These are phyloP conservation scores for Taurulus bubalis DNA, from an alignment of 2,113 vertebrate species.

Conservation along the genomic window DNA sequence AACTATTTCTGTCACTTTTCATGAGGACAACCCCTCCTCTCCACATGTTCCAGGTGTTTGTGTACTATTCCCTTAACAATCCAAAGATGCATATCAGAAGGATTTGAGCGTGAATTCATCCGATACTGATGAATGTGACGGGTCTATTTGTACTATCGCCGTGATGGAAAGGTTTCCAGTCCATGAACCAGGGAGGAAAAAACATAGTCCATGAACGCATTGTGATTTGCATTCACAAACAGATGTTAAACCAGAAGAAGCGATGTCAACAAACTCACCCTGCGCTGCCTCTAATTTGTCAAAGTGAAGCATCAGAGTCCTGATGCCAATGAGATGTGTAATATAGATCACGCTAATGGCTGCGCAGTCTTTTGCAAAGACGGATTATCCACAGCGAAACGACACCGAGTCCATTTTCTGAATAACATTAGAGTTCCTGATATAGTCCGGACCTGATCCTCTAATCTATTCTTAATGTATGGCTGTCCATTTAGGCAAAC, in stretches of 20 bases:
- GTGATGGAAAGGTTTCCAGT: conserved; percentile 3
- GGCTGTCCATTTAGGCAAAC: not conserved
- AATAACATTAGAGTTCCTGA: not conserved
- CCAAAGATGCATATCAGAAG: not conserved
- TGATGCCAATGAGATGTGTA: conserved; percentile 48
- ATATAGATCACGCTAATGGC: conserved; percentile 65
- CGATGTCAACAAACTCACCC: conserved; percentile 41
- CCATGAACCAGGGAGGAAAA: not conserved
- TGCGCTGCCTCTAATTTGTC: conserved; percentile 49
- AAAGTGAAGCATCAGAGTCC: conserved; percentile 46
- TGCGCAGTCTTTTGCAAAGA: conserved; percentile 45
- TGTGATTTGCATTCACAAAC: conserved; percentile 39
- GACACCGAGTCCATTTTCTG: conserved; percentile 16
- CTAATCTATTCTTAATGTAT: not conserved
- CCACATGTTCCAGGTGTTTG: not conserved
- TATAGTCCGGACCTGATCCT: not conserved
- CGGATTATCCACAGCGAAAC: conserved; percentile 36
- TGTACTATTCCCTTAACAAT: not conserved
- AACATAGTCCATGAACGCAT: not conserved
- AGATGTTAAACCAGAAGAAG: conserved; percentile 34
- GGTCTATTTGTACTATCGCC: not conserved
- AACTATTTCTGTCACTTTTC: not conserved
- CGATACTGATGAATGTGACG: conserved; percentile 3
- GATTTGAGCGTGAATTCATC: not conserved
- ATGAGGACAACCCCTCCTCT: not conserved